phyloP scores from a whole-genome alignment of 1,140 invertebrate genomes.

The Drosophila ambigua region DNA sequence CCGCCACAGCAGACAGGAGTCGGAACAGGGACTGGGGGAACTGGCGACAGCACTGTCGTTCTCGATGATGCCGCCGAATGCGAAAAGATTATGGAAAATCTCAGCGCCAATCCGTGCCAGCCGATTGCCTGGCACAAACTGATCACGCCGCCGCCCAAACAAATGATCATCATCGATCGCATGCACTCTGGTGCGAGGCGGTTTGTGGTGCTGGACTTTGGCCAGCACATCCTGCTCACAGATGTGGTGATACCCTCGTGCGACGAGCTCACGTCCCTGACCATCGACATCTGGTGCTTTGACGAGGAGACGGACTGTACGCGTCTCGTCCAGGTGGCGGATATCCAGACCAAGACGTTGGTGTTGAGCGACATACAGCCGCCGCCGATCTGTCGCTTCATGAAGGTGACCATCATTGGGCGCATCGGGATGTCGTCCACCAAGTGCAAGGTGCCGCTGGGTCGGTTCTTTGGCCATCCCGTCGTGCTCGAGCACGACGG shows the following conservation, averaged over 20 bases:
- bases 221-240: constrained; percentile 92
- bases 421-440: constrained; percentile 95
- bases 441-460: constrained; percentile 94
- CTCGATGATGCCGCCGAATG: constrained; percentile 52
- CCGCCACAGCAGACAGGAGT: constrained; percentile 2
- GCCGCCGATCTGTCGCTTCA: constrained; percentile 92
- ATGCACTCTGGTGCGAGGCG: constrained; percentile 95
- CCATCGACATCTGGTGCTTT: constrained; percentile 94
- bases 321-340: constrained; percentile 92
- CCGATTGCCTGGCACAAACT: constrained; percentile 90
- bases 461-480: constrained; percentile 96
- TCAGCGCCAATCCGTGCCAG: constrained; percentile 63
- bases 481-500: constrained; percentile 89
- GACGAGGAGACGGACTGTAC: constrained; percentile 93
- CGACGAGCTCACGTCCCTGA: constrained; percentile 92
- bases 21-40: not conserved
- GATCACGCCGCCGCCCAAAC: constrained; percentile 90
- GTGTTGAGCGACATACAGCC: constrained; percentile 95
- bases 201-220: constrained; percentile 96
- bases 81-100: constrained; percentile 56
- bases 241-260: constrained; percentile 94
- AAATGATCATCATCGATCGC: constrained; percentile 95
- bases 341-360: constrained; percentile 92
- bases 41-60: not conserved
- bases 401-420: constrained; percentile 95